Percentiles rank a stretch among this genome's conserved stretches.
Conservation (phyloP, 2,113 vertebrate species). For the Chaetops frenatus region DNA sequence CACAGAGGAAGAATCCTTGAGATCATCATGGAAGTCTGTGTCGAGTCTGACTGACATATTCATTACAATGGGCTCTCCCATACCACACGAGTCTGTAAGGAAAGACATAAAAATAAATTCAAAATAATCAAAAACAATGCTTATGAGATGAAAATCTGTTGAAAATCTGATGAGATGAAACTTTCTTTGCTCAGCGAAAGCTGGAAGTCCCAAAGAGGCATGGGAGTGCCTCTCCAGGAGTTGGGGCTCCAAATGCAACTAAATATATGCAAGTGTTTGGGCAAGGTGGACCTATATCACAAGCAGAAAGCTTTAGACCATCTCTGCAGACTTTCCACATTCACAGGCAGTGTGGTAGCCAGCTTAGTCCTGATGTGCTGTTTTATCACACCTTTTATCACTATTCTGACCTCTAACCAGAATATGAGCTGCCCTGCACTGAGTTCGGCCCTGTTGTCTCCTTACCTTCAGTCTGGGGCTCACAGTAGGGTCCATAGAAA, state of each 20-base stretch:
- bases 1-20: slow-evolving; percentile 58
- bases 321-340: not conserved
- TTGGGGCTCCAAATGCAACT: not conserved
- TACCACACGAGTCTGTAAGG: not conserved
- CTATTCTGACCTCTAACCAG: not conserved
- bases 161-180: not conserved
- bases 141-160: not conserved
- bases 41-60: slow-evolving; percentile 64
- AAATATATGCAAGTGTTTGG: not conserved
- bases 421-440: accelerated
- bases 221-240: not conserved
- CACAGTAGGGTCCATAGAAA: slow-evolving; percentile 49
- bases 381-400: not conserved
- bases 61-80: not conserved
- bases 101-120: not conserved
- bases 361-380: not conserved
- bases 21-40: slow-evolving; percentile 37
- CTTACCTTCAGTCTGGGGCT: slow-evolving; percentile 58
- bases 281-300: not conserved
- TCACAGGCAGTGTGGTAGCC: not conserved
- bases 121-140: not conserved
- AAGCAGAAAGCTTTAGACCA: not conserved
- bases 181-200: not conserved
- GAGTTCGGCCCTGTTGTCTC: not conserved
- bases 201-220: not conserved